Evolutionary conservation across 2,888 invertebrate genomes (phyloP), one percentile per base, ranked within the genome.

Genomic region (Platycheirus rosarum): DNA sequence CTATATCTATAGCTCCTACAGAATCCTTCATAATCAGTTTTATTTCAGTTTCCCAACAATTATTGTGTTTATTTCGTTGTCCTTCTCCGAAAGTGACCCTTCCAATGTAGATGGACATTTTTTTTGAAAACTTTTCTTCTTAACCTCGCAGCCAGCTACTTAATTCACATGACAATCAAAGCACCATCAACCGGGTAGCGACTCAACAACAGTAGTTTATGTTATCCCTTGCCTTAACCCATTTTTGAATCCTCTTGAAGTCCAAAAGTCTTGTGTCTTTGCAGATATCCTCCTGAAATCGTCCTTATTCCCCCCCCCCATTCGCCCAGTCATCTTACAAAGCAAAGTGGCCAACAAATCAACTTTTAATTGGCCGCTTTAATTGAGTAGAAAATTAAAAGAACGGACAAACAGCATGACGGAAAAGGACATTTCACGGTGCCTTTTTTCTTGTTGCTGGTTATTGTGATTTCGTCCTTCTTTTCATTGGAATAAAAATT

Each of bases 341-440:
- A 46, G 53, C 26, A 48, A 76, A 76, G 71, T 35, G 70, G 60
- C 60, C 76, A 71, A 71, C 80, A 82, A 77, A 77, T 77, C 80
- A 82, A 82, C 71, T 82, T 82, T 82, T 82, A 82, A 82, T 82
- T 82, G 71, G 71, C 49, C 62, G 51, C 70, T 77, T 71, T 71
- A 82, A 76, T 80, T 80, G 75, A 70, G 69, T 65, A 80, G 65
- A 75, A 80, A 79, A 80, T 76, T 51, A 70, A 69, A 76, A 65
- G 44, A 71, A 63, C 48, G 16, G 48, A 48, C 76, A 13, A 44
- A 60, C 60, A 60, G 29, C 42, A 76, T 65, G 60, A 71, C 53
- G 62, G 76, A 37, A 66, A 76, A 65, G 51, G 80, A 71, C 71
- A 66, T 66, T 80, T 53, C 46, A 62, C 18, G 65, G 14, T 40